Base-by-base conservation (phyloP, 2,113 vertebrate genomes). In the Lota lota region DNA sequence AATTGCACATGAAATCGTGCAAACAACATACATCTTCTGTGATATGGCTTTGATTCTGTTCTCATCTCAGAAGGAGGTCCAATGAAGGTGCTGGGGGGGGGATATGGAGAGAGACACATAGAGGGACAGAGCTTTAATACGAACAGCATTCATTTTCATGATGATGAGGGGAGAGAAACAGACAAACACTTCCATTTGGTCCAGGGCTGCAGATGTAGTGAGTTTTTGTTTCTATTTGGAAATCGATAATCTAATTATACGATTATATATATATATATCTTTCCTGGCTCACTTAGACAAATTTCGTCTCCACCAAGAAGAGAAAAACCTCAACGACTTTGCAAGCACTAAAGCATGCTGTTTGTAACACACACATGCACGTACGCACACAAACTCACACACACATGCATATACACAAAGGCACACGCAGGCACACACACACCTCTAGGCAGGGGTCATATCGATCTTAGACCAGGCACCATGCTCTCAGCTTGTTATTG, bases 391-490 rank as follows among this genome's bases (percentile, higher is more conserved):
- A 33, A 21, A 33, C 22, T 33, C 53, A 28, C 64, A 53, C 64
- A 24, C 64, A 54, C 64, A 24, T 12, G 22, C 20, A 14, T 61
- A 65, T 59, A 22, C 63, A 50, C 40, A 64, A 60, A 53, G 10
- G 14, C 24, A 40, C 28, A 67, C 57, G 59, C 63, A 69, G 57
- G 58, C 56, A 61, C 47, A 75, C 59, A 56, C 10, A 60, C 51
- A 18, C 16, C 16, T 17, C 8, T 17, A n/a, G 16, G n/a, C 16
- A 22, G 58, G 19, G 58, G 20, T 8, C n/a, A 8, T 51, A 83
- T 79, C 69, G 78, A 82, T 68, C 54, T 59, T 67, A 28, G 24
- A 63, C 75, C 70, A 36, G 51, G 57, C 69, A 63, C 73, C 70
- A 7, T 64, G 65, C 73, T 59, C 57, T 19, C 5, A 18, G 56